phyloP scores from a whole-genome alignment of 2,113 vertebrate species.

The Malurus alboscapulatus region DNA sequence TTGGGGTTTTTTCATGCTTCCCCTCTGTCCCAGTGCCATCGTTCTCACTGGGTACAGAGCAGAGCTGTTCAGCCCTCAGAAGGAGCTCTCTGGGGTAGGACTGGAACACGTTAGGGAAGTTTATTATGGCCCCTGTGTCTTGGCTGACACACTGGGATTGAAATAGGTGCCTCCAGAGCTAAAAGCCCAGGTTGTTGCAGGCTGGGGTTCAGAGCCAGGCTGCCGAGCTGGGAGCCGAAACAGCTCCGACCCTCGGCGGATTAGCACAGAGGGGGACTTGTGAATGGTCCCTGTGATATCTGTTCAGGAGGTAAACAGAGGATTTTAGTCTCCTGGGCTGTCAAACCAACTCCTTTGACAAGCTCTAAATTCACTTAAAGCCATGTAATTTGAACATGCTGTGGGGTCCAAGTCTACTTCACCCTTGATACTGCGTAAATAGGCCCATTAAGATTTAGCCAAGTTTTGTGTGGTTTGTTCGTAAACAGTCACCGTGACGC shows the following conservation, averaged over 20 bases:
- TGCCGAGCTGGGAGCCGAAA: neutral
- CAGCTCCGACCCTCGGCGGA: neutral
- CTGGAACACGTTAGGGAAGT: constrained; percentile 43
- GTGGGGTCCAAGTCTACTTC: constrained; percentile 59
- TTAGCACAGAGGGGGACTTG: constrained; percentile 58
- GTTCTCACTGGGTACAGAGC: neutral
- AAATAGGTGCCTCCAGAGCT: constrained; percentile 30
- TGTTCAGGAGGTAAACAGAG: constrained; percentile 62
- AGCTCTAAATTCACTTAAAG: constrained; percentile 61
- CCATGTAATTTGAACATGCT: constrained; percentile 60
- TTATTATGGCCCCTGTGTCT: constrained; percentile 26
- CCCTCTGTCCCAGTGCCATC: neutral
- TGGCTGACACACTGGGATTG: constrained; percentile 22
- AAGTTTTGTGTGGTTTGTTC: constrained; percentile 50
- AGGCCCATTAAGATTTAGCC: constrained; percentile 56
- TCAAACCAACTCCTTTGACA: constrained; percentile 57
- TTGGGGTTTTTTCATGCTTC: neutral
- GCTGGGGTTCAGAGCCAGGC: constrained; percentile 34
- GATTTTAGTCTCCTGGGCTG: constrained; percentile 59
- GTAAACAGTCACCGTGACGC: neutral
- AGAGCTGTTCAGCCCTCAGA: constrained; percentile 10
- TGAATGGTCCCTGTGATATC: constrained; percentile 54
- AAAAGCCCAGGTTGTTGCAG: constrained; percentile 53
- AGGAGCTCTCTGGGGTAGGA: constrained; percentile 12
- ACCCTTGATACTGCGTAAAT: constrained; percentile 54